These are phyloP conservation scores for Lepilemur septentrionalis DNA, from an alignment of 2,797 vertebrate species.

Conservation along the genomic window DNA sequence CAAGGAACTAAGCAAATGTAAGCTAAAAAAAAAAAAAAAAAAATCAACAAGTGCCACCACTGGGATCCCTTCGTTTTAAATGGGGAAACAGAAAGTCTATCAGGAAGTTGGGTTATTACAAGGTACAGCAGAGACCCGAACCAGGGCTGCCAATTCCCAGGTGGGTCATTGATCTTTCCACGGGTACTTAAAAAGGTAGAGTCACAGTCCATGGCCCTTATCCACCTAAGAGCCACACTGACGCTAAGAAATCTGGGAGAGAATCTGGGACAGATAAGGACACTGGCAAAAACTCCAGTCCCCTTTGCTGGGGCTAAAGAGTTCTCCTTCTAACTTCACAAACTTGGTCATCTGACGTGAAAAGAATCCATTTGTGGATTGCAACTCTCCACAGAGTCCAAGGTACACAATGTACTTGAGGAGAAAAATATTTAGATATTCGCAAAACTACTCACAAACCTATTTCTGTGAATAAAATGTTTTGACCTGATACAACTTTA, in stretches of 20 bases:
- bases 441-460: constrained; percentile 48
- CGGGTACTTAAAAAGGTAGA: background rate
- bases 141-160: background rate
- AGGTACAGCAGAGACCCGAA: background rate
- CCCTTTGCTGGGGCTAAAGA: background rate
- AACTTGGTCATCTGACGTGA: background rate
- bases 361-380: constrained; percentile 8
- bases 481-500: constrained; percentile 24
- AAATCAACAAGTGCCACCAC: background rate
- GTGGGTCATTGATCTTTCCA: background rate
- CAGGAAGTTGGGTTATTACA: background rate
- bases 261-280: background rate
- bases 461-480: constrained; percentile 47
- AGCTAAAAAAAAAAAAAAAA: background rate
- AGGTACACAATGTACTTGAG: constrained; percentile 57
- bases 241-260: background rate
- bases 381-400: background rate
- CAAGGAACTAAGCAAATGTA: background rate
- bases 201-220: background rate
- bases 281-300: background rate
- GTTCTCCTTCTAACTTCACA: background rate
- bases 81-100: background rate
- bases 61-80: background rate
- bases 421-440: constrained; percentile 63
- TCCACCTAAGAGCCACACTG: background rate